Percentiles rank a stretch among this genome's conserved stretches.
Evolutionary conservation across 2,888 invertebrate genomes (phyloP).

Genomic region (Chrysolina oricalcia): DNA sequence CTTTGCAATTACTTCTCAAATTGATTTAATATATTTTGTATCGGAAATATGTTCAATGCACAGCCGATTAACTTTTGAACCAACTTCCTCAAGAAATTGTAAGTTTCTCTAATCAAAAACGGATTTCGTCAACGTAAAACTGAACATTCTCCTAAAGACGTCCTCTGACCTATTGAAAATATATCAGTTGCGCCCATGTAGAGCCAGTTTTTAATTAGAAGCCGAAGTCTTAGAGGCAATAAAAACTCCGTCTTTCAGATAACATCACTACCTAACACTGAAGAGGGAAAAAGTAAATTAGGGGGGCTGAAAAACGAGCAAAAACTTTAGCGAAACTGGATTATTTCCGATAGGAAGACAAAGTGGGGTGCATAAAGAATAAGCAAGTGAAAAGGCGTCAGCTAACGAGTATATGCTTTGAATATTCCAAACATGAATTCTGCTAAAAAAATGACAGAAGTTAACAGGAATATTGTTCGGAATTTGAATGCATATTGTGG

Average conservation of each 20-base stretch:
- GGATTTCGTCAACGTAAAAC: neutral
- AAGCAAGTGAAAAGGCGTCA: constrained; percentile 53
- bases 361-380: constrained; percentile 67
- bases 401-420: constrained; percentile 45
- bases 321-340: constrained; percentile 66
- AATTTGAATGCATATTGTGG: constrained; percentile 16
- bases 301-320: constrained; percentile 62
- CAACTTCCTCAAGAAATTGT: too few relatives aligned
- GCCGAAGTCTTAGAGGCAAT: constrained; percentile 61
- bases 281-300: constrained; percentile 65
- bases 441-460: constrained; percentile 50
- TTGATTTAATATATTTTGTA: too few relatives aligned
- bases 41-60: too few relatives aligned
- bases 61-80: too few relatives aligned
- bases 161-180: constrained; percentile 17
- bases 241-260: constrained; percentile 64
- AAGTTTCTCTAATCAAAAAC: too few relatives aligned
- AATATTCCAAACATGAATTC: constrained; percentile 60
- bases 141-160: neutral
- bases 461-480: neutral
- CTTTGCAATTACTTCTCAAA: too few relatives aligned
- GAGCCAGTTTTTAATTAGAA: constrained; percentile 65
- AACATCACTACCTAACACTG: constrained; percentile 58
- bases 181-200: constrained; percentile 35
- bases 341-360: constrained; percentile 63